These are phyloP conservation scores for Caenorhabditis briggsae DNA, from an alignment of 1,140 invertebrate genomes.

Conservation along the genomic window DNA sequence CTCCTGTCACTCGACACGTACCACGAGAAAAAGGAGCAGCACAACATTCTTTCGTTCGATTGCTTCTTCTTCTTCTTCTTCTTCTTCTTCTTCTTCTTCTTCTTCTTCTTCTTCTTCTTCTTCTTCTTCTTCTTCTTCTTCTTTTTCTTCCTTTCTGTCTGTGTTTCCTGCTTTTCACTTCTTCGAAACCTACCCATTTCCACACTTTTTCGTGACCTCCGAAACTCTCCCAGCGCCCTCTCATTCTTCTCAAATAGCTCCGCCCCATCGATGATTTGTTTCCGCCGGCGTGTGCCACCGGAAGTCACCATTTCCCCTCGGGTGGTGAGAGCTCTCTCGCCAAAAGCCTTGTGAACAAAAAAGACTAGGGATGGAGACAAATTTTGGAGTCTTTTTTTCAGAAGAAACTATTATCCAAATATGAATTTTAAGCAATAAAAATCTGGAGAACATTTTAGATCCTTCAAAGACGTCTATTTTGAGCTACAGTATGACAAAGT, in stretches of 20 bases:
- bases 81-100: too few species aligned
- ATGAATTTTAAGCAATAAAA: background rate
- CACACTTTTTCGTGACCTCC: slow-evolving; percentile 42
- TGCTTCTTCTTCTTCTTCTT: too few species aligned
- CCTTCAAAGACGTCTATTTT: background rate
- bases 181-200: slow-evolving; percentile 37
- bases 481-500: background rate
- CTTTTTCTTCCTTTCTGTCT: slow-evolving; percentile 1
- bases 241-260: background rate
- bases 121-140: too few species aligned
- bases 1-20: slow-evolving; percentile 55
- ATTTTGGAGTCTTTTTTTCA: too few species aligned
- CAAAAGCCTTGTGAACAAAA: slow-evolving; percentile 34
- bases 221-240: slow-evolving; percentile 35
- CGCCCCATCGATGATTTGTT: slow-evolving; percentile 48
- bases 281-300: slow-evolving; percentile 45
- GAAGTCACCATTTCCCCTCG: slow-evolving; percentile 50
- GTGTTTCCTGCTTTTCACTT: slow-evolving; percentile 45
- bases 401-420: background rate
- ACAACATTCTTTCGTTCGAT: slow-evolving; percentile 46
- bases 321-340: slow-evolving; percentile 15
- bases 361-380: background rate
- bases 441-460: background rate
- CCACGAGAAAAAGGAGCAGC: background rate
- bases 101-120: too few species aligned